Evolutionary conservation across 1,140 invertebrate genomes (phyloP).

Genomic region (Gryllus bimaculatus): DNA sequence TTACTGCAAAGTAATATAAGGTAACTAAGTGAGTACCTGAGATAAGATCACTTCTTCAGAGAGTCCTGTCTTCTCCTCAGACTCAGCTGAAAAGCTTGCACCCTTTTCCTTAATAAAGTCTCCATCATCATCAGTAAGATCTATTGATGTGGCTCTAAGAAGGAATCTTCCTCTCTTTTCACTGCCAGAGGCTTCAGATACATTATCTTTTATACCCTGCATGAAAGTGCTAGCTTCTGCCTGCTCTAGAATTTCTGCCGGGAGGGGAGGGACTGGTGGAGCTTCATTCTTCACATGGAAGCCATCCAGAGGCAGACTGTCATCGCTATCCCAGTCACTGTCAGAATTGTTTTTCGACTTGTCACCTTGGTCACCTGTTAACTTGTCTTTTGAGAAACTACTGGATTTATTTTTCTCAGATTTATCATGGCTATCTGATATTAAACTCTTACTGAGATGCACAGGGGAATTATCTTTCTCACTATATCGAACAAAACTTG

Average conservation of each 20-base stretch:
- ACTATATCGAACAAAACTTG: slow-evolving; percentile 3
- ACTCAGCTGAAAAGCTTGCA: not conserved
- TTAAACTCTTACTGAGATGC: not conserved
- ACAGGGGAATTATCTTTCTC: not conserved
- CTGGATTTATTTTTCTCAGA: slow-evolving; percentile 17
- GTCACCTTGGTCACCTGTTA: not conserved
- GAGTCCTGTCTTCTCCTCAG: too few relatives aligned
- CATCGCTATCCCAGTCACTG: slow-evolving; percentile 21
- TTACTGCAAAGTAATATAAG: too few relatives aligned
- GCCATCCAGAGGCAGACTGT: slow-evolving; percentile 24
- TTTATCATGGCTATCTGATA: slow-evolving; percentile 22
- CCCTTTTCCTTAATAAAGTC: not conserved
- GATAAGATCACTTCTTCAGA: too few relatives aligned
- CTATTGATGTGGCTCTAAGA: slow-evolving; percentile 17
- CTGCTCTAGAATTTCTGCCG: not conserved
- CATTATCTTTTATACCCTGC: not conserved
- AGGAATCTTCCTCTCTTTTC: slow-evolving; percentile 12
- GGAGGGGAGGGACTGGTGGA: not conserved
- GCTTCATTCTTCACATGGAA: not conserved
- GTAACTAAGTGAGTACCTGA: too few relatives aligned
- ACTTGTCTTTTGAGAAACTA: not conserved
- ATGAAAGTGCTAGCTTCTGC: not conserved
- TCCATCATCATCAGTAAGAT: slow-evolving; percentile 18
- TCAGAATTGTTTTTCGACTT: slow-evolving; percentile 1
- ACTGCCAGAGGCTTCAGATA: not conserved